These are phyloP conservation scores for Manis crassicaudata DNA, from an alignment of 2,797 vertebrate genomes.

Conservation along the genomic window DNA sequence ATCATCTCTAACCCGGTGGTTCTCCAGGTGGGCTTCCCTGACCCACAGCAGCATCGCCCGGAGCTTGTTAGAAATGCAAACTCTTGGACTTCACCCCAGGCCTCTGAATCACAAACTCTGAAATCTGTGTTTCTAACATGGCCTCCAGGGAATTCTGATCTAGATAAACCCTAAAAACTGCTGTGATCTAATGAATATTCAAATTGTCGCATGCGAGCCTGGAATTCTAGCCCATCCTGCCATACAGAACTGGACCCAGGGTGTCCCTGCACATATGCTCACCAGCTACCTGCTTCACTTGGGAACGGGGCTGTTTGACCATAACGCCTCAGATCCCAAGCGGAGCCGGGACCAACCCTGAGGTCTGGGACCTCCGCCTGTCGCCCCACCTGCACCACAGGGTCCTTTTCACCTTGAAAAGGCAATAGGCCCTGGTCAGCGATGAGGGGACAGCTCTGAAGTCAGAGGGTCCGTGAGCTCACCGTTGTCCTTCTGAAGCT, in stretches of 20 bases:
- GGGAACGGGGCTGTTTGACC: not conserved
- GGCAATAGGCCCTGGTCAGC: not conserved
- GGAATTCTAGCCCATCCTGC: not conserved
- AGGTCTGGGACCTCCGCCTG: not conserved
- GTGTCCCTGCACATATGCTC: not conserved
- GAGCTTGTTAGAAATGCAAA: not conserved
- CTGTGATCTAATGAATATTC: too few species aligned
- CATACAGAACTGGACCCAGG: not conserved
- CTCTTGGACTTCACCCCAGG: not conserved
- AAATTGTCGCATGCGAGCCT: not conserved
- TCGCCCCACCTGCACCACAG: not conserved
- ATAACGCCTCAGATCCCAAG: not conserved
- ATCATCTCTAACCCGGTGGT: not conserved
- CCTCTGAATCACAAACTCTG: not conserved
- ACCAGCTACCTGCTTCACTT: not conserved
- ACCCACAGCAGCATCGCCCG: accelerated
- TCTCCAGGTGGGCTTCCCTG: not conserved
- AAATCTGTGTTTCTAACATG: too few species aligned
- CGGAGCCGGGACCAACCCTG: not conserved
- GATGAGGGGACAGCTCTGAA: not conserved
- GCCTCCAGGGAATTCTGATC: not conserved
- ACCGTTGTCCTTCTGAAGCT: not conserved
- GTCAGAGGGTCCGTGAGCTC: too few species aligned
- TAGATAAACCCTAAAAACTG: accelerated
- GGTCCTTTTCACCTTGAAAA: not conserved